Evolutionary conservation across 2,113 vertebrate genomes (phyloP).

Genomic region (Empidonax alnorum): DNA sequence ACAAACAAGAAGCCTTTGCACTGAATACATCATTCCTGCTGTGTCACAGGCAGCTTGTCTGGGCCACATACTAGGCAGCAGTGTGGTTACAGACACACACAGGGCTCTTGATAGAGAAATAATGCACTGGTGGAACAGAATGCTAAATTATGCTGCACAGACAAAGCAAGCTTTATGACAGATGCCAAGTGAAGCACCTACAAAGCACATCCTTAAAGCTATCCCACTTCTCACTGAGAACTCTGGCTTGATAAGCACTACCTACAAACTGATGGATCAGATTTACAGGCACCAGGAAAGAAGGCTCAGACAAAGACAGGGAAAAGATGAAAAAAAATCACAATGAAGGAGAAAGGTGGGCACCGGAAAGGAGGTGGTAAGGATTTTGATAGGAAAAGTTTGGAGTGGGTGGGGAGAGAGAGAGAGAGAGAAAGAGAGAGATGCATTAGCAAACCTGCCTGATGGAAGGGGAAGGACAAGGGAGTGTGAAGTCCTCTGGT

Average conservation of each 20-base stretch:
- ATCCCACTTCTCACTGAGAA: neutral
- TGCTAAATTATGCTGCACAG: neutral
- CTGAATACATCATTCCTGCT: neutral
- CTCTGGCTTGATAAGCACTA: neutral
- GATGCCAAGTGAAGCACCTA: neutral
- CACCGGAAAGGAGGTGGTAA: neutral
- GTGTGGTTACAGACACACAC: neutral
- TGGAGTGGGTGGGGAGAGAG: neutral
- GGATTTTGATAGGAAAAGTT: neutral
- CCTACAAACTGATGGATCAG: neutral
- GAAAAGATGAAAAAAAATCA: neutral
- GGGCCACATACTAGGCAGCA: conserved; percentile 18
- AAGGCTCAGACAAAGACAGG: neutral
- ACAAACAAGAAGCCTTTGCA: neutral
- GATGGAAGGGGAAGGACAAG: neutral
- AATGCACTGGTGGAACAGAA: neutral
- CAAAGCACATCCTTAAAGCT: neutral
- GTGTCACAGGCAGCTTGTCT: neutral
- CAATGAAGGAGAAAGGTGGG: neutral
- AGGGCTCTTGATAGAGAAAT: neutral
- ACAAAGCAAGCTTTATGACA: neutral
- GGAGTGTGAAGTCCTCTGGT: neutral
- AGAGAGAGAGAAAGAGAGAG: neutral
- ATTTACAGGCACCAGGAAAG: neutral
- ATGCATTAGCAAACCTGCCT: neutral